phyloP scores from a whole-genome alignment of 2,797 vertebrate genomes.

The Macropodus opercularis region DNA sequence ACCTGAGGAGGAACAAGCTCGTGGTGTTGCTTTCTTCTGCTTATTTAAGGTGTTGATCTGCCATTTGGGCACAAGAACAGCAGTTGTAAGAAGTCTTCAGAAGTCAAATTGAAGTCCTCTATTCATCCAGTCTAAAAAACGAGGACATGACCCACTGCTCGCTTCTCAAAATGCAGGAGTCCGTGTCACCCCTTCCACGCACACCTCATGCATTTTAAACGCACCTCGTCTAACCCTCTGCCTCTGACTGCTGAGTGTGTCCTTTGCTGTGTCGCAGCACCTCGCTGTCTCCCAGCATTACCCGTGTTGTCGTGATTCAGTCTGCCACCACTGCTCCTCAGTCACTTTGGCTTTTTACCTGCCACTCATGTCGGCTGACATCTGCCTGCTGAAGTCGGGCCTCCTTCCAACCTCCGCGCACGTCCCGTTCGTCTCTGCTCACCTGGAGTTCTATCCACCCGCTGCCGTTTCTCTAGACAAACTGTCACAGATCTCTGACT shows the following conservation, averaged over 20 bases:
- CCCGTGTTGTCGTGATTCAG: conserved; percentile 37
- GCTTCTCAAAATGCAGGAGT: conserved; percentile 35
- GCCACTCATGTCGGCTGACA: conserved; percentile 57
- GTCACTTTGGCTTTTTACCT: conserved; percentile 41
- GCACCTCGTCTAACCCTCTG: conserved; percentile 24
- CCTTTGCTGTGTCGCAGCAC: conserved; percentile 50
- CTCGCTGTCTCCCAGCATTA: conserved; percentile 57
- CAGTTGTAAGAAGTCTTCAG: too few relatives aligned
- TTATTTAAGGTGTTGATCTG: too few relatives aligned
- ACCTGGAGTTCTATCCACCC: too few relatives aligned
- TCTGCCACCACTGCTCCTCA: conserved; percentile 30
- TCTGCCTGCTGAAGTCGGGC: conserved; percentile 46
- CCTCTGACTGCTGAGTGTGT: conserved; percentile 64
- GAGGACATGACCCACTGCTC: conserved; percentile 34
- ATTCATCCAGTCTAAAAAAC: too few relatives aligned
- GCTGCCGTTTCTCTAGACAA: conserved; percentile 10
- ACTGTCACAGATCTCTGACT: conserved; percentile 34
- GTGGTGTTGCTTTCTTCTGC: background rate
- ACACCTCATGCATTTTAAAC: conserved; percentile 72
- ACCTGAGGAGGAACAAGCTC: conserved; percentile 4
- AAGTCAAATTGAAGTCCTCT: too few relatives aligned
- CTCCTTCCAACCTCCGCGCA: background rate
- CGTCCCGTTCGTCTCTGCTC: too few relatives aligned
- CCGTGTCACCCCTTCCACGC: background rate
- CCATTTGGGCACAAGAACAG: too few relatives aligned